Evolutionary conservation across 2,797 vertebrate species (phyloP), one percentile per base, ranked within the genome.

Genomic region (Rhabdophis nuchalis): DNA sequence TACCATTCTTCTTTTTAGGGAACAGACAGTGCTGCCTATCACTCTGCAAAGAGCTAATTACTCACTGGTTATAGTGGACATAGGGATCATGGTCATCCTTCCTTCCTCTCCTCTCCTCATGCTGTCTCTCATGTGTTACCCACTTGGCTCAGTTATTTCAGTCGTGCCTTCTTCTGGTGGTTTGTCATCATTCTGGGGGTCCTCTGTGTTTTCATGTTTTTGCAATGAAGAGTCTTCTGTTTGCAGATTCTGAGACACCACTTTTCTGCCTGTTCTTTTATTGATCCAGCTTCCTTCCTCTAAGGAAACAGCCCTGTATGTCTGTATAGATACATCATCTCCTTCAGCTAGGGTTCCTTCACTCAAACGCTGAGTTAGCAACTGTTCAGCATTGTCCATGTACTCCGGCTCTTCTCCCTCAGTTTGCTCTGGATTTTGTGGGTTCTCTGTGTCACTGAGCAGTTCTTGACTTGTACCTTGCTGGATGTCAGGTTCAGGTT

Each of bases 261-360:
- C 25, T 0, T 86, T 1, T n/a, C 88, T 93, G 11, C 94, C 93
- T 1, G 95, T 95, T 87, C 27, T 57, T 13, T 60, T 93, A 61
- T 92, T 92, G 20, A 93, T 0, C 61, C 90, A 93, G 46, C 85
- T 4, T 27, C 86, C 93, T 82, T 95, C 57, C 0, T 54, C 57
- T 23, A 92, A 9, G 14, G 87, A 89, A 64, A 94, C 12, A 7
- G 93, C 4, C 0, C 92, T 86, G 6, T 77, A 13, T 0, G 90
- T 94, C 89, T 72, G 91, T 68, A 90, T 61, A 89, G 91, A 92
- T 68, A 10, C 56, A 10, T 86, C 18, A 0, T 92, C 91, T 56
- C 10, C 36, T 0, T 89, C 88, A 1, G 50, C 54, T n/a, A 88
- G 20, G 4, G 91, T 60, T 4, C 87, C 91, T 6, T 60, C 68